A percentile compares a stretch with the other conserved stretches of the same genome.
Conservation (phyloP, 2,888 invertebrate genomes). For the Pammene fasciana region DNA sequence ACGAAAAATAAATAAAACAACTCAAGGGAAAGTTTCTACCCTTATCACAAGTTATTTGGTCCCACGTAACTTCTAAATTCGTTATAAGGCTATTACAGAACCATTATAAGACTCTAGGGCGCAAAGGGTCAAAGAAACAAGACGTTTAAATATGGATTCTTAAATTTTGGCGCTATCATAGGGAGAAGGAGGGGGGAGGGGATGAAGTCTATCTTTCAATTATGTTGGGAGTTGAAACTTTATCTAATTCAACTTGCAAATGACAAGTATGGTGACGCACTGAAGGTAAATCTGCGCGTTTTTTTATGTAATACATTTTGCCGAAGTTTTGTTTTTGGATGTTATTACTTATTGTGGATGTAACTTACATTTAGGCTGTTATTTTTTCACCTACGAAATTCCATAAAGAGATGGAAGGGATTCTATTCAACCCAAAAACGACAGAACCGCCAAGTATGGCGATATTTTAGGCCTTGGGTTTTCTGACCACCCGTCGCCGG, state of each 20-base stretch:
- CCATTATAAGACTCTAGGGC: conserved; percentile 18
- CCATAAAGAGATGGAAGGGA: too few relatives aligned
- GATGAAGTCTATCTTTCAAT: conserved; percentile 39
- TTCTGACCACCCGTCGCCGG: too few relatives aligned
- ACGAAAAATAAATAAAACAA: conserved; percentile 1
- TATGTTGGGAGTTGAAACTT: conserved; percentile 34
- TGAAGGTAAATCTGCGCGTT: neutral
- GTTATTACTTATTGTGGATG: too few relatives aligned
- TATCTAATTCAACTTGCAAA: conserved; percentile 40
- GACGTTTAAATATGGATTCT: conserved; percentile 31
- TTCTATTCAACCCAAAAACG: too few relatives aligned
- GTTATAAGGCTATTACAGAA: conserved; percentile 30
- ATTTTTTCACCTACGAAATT: too few relatives aligned
- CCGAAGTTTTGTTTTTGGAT: too few relatives aligned
- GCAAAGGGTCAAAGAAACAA: conserved; percentile 11
- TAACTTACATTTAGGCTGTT: too few relatives aligned
- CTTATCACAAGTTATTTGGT: conserved; percentile 20
- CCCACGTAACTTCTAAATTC: conserved; percentile 19
- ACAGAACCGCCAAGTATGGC: too few relatives aligned
- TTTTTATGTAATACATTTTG: neutral
- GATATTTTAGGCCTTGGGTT: too few relatives aligned
- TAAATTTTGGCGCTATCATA: conserved; percentile 29
- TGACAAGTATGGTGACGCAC: conserved; percentile 33
- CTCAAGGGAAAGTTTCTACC: neutral
- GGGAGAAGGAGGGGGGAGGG: too few relatives aligned